Evolutionary conservation across 2,113 vertebrate genomes (phyloP).

Genomic region (Xenopus tropicalis): DNA sequence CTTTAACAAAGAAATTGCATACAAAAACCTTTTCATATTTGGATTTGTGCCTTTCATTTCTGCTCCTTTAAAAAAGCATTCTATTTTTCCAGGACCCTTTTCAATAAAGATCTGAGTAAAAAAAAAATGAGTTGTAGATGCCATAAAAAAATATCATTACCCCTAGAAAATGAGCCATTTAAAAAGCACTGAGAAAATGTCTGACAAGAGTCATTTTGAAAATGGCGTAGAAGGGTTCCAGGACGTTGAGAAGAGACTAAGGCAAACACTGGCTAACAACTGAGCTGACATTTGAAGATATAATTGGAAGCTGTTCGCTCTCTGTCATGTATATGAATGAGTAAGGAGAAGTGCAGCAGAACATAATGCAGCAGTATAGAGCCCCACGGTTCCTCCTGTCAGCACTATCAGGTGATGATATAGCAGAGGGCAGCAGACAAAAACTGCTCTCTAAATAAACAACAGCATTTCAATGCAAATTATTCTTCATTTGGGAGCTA

Average conservation of each 20-base stretch:
- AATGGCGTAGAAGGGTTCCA: not conserved
- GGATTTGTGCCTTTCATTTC: too few species aligned
- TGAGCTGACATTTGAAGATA: not conserved
- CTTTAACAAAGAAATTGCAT: too few species aligned
- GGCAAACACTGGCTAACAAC: not conserved
- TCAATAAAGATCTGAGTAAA: too few species aligned
- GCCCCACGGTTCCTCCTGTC: not conserved
- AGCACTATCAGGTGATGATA: not conserved
- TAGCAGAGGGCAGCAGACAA: not conserved
- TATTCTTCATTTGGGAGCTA: slow-evolving; percentile 2
- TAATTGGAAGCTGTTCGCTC: not conserved
- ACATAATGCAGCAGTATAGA: not conserved
- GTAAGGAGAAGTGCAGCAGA: not conserved
- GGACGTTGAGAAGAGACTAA: not conserved
- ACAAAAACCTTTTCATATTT: too few species aligned
- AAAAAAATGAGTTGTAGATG: too few species aligned
- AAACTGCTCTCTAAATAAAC: not conserved
- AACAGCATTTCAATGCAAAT: not conserved
- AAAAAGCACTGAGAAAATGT: not conserved
- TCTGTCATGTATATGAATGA: slow-evolving; percentile 1
- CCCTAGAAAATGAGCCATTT: not conserved
- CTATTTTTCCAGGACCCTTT: too few species aligned
- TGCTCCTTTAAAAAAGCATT: too few species aligned
- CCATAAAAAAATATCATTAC: too few species aligned
- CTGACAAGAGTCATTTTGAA: slow-evolving; percentile 3